phyloP scores from a whole-genome alignment of 1,140 invertebrate species.

The Pseudomyrmex sp. region DNA sequence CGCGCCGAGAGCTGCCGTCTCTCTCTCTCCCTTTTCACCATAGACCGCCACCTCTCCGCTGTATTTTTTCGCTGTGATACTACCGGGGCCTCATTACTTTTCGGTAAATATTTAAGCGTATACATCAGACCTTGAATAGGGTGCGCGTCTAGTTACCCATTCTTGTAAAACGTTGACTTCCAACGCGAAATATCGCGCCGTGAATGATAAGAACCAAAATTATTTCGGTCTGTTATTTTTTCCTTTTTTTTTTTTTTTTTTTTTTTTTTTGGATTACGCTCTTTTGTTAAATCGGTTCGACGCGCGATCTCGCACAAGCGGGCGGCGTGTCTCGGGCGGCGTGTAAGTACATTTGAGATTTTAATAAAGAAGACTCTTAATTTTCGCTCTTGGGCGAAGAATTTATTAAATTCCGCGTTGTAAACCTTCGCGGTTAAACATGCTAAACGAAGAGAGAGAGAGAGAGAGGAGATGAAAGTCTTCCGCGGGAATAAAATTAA shows the following conservation, averaged over 20 bases:
- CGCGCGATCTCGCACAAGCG: too few species aligned
- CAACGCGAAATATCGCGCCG: neutral
- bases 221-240: neutral
- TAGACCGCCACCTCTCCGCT: constrained; percentile 39
- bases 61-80: constrained; percentile 70
- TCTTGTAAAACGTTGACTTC: neutral
- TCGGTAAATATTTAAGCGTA: constrained; percentile 77
- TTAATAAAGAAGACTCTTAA: neutral
- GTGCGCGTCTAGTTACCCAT: neutral
- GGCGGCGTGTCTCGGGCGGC: too few species aligned
- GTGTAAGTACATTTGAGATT: neutral
- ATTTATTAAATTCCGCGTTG: constrained; percentile 21
- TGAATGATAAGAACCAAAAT: constrained; percentile 18
- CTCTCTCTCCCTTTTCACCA: constrained; percentile 71
- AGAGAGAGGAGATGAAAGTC: neutral
- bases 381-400: neutral
- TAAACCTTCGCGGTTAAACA: constrained; percentile 4
- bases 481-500: constrained; percentile 6
- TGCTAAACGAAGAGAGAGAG: constrained; percentile 9
- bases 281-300: too few species aligned
- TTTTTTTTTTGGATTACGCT: too few species aligned
- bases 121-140: constrained; percentile 27
- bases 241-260: too few species aligned
- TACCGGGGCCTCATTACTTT: constrained; percentile 74
- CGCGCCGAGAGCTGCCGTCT: constrained; percentile 12